Evolutionary conservation across 2,797 vertebrate genomes (phyloP).

Genomic region (Ibycter americanus): DNA sequence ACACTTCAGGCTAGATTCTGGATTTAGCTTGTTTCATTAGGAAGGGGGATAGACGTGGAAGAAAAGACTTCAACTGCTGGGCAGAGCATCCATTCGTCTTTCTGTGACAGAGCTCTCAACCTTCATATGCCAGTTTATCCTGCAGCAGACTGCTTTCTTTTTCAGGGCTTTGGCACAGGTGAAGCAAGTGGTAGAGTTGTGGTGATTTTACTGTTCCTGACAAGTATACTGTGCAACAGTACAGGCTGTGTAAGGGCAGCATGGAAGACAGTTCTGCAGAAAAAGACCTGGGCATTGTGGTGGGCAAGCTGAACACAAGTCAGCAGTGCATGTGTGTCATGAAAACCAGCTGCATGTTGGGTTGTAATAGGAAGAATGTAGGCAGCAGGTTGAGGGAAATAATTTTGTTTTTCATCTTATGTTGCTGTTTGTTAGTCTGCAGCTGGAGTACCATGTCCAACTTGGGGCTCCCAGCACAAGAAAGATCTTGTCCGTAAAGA

Average conservation of each 20-base stretch:
- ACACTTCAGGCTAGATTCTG: neutral
- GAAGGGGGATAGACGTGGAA: neutral
- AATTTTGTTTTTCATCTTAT: neutral
- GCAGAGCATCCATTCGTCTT: neutral
- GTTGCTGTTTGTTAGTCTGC: neutral
- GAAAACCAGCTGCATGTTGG: neutral
- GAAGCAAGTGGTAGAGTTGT: neutral
- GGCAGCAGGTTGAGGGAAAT: neutral
- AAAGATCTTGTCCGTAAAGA: neutral
- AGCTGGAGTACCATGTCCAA: neutral
- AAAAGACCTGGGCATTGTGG: neutral
- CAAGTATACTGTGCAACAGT: neutral
- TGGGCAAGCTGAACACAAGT: neutral
- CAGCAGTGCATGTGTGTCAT: neutral
- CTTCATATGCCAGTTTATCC: neutral
- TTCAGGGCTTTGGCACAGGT: neutral
- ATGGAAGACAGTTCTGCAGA: neutral
- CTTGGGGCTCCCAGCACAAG: neutral
- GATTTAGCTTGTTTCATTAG: neutral
- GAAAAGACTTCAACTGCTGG: neutral
- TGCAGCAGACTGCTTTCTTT: neutral
- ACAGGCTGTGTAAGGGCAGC: neutral
- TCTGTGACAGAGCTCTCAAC: neutral
- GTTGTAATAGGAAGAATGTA: neutral
- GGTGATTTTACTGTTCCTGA: neutral